phyloP scores from a whole-genome alignment of 1,140 invertebrate species.

The Helicoverpa armigera region DNA sequence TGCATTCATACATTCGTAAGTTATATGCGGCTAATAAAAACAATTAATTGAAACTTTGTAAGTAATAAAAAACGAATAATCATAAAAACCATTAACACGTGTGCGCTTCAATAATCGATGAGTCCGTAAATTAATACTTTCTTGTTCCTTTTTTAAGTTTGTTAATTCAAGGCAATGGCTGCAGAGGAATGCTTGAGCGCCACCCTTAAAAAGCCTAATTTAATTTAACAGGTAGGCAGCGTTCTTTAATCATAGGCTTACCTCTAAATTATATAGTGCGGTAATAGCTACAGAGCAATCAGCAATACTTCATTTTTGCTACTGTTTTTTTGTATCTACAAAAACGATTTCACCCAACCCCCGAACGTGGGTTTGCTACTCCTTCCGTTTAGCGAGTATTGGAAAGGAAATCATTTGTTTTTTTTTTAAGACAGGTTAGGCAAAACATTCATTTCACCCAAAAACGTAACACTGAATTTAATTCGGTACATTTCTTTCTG shows the following conservation, averaged over 20 bases:
- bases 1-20: slow-evolving; percentile 14
- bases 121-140: slow-evolving; percentile 76
- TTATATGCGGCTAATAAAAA: slow-evolving; percentile 24
- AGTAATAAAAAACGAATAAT: slow-evolving; percentile 51
- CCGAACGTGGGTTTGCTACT: slow-evolving; percentile 50
- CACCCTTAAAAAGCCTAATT: slow-evolving; percentile 85
- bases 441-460: neutral
- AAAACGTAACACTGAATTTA: neutral
- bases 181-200: slow-evolving; percentile 76
- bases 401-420: slow-evolving; percentile 18
- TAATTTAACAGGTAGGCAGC: slow-evolving; percentile 86
- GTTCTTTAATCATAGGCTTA: slow-evolving; percentile 84
- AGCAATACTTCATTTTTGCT: slow-evolving; percentile 84
- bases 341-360: slow-evolving; percentile 63
- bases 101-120: slow-evolving; percentile 75
- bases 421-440: neutral
- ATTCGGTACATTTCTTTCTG: neutral
- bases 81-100: slow-evolving; percentile 80
- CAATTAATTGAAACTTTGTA: slow-evolving; percentile 44
- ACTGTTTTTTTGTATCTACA: slow-evolving; percentile 76
- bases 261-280: slow-evolving; percentile 82
- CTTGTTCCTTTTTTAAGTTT: slow-evolving; percentile 72
- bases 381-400: slow-evolving; percentile 53
- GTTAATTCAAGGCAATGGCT: slow-evolving; percentile 66
- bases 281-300: slow-evolving; percentile 84